Conservation (phyloP, 2,797 vertebrate genomes). For the Gallinago stenura region DNA sequence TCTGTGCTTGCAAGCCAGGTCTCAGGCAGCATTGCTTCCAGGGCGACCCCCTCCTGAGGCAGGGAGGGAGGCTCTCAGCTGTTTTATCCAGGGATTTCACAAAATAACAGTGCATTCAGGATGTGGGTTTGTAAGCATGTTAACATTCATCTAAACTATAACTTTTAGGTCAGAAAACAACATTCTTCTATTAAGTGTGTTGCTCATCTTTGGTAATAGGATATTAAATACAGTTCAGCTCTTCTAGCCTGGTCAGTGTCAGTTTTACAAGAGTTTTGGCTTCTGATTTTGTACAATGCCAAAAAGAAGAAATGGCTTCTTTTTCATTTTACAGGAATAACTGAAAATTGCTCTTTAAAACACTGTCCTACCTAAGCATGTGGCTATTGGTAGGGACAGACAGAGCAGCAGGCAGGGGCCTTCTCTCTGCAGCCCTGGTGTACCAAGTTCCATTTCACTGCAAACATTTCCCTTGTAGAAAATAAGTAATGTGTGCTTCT, state of each 20-base stretch:
- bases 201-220: not conserved
- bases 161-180: not conserved
- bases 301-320: not conserved
- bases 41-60: not conserved
- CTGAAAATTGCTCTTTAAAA: not conserved
- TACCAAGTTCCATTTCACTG: not conserved
- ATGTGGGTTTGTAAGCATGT: not conserved
- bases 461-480: not conserved
- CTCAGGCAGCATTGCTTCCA: not conserved
- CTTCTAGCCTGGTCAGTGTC: not conserved
- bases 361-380: not conserved
- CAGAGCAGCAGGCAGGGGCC: not conserved
- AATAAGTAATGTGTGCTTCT: not conserved
- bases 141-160: not conserved
- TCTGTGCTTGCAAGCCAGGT: not conserved
- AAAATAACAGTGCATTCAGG: not conserved
- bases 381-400: not conserved
- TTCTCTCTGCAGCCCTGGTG: not conserved
- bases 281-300: not conserved
- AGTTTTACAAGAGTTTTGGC: not conserved
- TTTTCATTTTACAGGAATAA: not conserved
- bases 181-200: not conserved
- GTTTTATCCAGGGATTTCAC: conserved; percentile 27
- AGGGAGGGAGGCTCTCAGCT: not conserved
- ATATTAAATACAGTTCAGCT: not conserved